A percentile compares a stretch with the other conserved stretches of the same genome.
phyloP scores from a whole-genome alignment of 2,888 invertebrate species.

The Machimus rusticus region DNA sequence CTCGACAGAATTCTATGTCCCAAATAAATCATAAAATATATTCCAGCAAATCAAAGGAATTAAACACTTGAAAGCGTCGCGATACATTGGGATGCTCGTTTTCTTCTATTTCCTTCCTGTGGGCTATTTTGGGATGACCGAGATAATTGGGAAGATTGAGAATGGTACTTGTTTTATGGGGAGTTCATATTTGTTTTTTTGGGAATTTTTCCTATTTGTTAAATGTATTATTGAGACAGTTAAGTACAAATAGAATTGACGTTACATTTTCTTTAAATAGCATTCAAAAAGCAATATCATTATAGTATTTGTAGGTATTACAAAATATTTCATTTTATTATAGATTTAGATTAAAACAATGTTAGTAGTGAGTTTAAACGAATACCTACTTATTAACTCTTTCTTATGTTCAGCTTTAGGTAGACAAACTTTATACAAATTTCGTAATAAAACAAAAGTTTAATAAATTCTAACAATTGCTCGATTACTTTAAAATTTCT shows the following conservation, averaged over 20 bases:
- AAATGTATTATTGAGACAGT: background rate
- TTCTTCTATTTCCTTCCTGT: conserved; percentile 11
- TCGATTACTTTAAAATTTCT: no score
- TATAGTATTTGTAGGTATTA: no score
- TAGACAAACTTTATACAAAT: no score
- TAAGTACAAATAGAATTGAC: background rate
- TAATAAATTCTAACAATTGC: no score
- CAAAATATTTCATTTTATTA: no score
- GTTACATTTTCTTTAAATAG: background rate
- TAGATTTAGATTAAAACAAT: no score
- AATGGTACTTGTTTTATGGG: background rate
- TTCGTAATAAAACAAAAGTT: no score
- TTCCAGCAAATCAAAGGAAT: conserved; percentile 26
- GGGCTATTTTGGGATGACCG: conserved; percentile 15
- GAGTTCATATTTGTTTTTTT: background rate
- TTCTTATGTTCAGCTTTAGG: no score
- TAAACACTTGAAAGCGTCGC: conserved; percentile 3
- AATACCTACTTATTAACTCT: no score
- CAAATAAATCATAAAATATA: conserved; percentile 33
- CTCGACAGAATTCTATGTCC: conserved; percentile 12
- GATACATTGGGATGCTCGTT: background rate
- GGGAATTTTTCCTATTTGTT: background rate
- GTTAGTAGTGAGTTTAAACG: no score
- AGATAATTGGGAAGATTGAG: background rate
- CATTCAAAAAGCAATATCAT: no score